phyloP scores from a whole-genome alignment of 2,888 invertebrate species.

The Oligia latruncula region DNA sequence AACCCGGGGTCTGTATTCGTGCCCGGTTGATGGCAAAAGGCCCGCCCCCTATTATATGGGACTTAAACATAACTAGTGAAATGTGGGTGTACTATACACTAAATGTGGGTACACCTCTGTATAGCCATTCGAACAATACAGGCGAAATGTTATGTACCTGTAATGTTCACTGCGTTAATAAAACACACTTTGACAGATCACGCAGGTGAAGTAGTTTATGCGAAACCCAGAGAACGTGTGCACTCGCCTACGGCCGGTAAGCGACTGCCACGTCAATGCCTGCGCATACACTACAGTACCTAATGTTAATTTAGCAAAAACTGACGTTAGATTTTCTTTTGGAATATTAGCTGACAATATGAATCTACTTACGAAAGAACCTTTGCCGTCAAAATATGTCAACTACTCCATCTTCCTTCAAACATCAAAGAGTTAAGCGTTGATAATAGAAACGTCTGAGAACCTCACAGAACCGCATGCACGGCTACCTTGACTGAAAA shows the following conservation, averaged over 20 bases:
- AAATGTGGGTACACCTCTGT: neutral
- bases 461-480: conserved; percentile 31
- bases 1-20: neutral
- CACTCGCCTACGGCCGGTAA: no score
- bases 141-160: no score
- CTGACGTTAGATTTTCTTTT: neutral
- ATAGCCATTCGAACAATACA: no score
- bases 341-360: conserved; percentile 10
- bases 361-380: conserved; percentile 14
- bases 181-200: no score
- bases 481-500: conserved; percentile 42
- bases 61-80: no score
- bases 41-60: neutral
- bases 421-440: conserved; percentile 49
- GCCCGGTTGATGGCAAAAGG: no score
- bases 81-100: no score
- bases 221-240: no score
- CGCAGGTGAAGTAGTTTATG: no score
- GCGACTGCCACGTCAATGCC: no score
- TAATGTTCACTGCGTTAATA: no score
- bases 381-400: conserved; percentile 39
- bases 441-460: conserved; percentile 27
- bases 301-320: neutral
- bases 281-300: neutral
- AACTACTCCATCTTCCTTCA: conserved; percentile 16